Evolutionary conservation across 2,888 invertebrate species (phyloP), one percentile per base, ranked within the genome.

Genomic region (Theretra japonica): DNA sequence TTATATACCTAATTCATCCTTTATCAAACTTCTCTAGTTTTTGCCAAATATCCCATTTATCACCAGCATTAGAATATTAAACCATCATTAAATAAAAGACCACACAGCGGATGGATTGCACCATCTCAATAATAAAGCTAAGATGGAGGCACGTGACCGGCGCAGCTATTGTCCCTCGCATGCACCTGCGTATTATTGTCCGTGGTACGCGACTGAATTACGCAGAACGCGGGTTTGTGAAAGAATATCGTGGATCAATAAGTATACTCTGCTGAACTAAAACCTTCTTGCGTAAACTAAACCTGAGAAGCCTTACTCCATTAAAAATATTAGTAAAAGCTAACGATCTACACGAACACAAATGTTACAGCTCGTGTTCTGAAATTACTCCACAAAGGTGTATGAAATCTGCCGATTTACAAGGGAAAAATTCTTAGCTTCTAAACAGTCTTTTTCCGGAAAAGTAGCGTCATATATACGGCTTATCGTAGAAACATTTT

Each of bases 131-230:
- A 77, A 77, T 77, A 58, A 70, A 75, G 69, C 70, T 70, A 68
- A 58, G 73, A 77, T 75, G 57, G 73, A 48, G 77, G 83, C 79
- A 82, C 82, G 83, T 82, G 82, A 81, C 78, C 72, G 74, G 72
- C 75, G 69, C 65, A 70, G 71, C 72, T 73, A 83, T 83, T 83
- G 83, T 83, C 80, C 73, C 25, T 65, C 23, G 19, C 77, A 77
- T 80, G 77, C 82, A 83, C 82, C 82, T 83, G 80, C 78, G 75
- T 73, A 76, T 79, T 82, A 83, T 81, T 83, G 83, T 80, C 81
- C 78, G 83, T 78, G 75, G 85, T 86, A 90, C 88, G 90, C 88
- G 90, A 90, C 92, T 90, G 92, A 86, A 90, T 92, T 92, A 92
- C 92, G 92, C 92, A 82, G 77, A 77, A 77, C 79, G 79, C 77